A percentile compares a stretch with the other conserved stretches of the same genome.
phyloP scores from a whole-genome alignment of 1,140 invertebrate genomes.

The Spodoptera litura region DNA sequence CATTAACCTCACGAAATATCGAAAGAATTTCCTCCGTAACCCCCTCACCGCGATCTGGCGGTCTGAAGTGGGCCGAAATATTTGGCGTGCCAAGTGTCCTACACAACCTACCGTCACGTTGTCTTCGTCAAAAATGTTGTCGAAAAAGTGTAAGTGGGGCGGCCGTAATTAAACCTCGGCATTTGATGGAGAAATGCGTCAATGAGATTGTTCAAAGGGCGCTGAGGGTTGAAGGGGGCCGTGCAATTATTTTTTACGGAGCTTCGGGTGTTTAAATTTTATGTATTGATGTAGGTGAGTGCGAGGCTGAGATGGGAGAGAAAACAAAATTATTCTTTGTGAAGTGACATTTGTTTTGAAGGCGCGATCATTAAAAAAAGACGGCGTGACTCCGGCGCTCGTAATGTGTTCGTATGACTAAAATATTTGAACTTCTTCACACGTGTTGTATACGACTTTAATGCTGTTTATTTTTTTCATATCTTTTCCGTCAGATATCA shows the following conservation, averaged over 20 bases:
- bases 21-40: conserved; percentile 43
- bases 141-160: conserved; percentile 38
- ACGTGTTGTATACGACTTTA: background rate
- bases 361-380: conserved; percentile 14
- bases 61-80: conserved; percentile 41
- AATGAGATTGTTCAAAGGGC: conserved; percentile 41
- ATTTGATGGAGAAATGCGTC: conserved; percentile 39
- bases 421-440: background rate
- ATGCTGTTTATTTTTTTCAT: too few species aligned
- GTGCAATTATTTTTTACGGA: conserved; percentile 36
- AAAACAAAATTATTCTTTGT: conserved; percentile 26
- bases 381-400: background rate
- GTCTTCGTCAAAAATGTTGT: conserved; percentile 50
- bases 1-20: conserved; percentile 46
- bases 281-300: conserved; percentile 32
- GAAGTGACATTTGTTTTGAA: conserved; percentile 11
- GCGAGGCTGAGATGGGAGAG: conserved; percentile 18
- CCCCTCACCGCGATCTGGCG: conserved; percentile 31
- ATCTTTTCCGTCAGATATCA: too few species aligned
- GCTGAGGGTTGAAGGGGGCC: conserved; percentile 13
- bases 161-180: conserved; percentile 44
- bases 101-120: conserved; percentile 42
- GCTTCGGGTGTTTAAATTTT: conserved; percentile 25
- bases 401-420: conserved; percentile 7
- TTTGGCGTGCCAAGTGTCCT: conserved; percentile 45